These are phyloP conservation scores for Xestia c-nigrum DNA, from an alignment of 2,888 invertebrate genomes.

Conservation along the genomic window DNA sequence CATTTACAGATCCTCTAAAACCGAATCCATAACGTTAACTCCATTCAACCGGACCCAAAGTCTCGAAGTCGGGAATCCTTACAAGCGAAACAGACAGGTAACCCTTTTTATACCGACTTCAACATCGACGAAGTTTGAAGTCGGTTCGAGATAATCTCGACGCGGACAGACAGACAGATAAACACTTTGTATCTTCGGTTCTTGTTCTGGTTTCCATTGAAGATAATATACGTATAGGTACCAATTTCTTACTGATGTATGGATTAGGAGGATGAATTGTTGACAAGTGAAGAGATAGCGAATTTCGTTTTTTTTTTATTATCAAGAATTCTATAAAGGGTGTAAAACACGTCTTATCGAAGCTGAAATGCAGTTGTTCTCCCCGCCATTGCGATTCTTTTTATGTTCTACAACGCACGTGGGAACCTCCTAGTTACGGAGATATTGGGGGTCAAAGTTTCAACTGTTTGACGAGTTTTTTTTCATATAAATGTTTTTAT, in stretches of 20 bases:
- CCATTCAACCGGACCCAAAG: conserved; percentile 33
- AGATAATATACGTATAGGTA: not conserved
- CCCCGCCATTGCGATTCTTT: too few species aligned
- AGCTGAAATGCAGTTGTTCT: too few species aligned
- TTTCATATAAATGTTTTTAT: too few species aligned
- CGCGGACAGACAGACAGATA: conserved; percentile 55
- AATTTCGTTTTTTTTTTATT: not conserved
- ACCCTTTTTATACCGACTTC: conserved; percentile 59
- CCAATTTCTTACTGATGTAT: not conserved
- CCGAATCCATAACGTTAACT: conserved; percentile 29
- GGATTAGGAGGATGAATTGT: not conserved
- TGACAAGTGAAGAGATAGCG: not conserved
- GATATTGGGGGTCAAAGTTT: too few species aligned
- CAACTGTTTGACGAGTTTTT: too few species aligned
- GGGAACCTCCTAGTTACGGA: too few species aligned
- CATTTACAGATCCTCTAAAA: conserved; percentile 10
- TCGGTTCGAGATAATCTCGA: conserved; percentile 55
- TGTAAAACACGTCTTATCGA: too few species aligned
- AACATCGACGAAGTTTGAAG: conserved; percentile 57
- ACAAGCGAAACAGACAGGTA: conserved; percentile 53
- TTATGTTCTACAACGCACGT: too few species aligned
- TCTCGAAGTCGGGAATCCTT: conserved; percentile 31
- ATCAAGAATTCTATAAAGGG: too few species aligned
- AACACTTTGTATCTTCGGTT: conserved; percentile 50
- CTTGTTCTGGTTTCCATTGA: conserved; percentile 25